A percentile compares a stretch with the other conserved stretches of the same genome.
Conservation (phyloP, 1,140 invertebrate species). For the Hyles vespertilio region DNA sequence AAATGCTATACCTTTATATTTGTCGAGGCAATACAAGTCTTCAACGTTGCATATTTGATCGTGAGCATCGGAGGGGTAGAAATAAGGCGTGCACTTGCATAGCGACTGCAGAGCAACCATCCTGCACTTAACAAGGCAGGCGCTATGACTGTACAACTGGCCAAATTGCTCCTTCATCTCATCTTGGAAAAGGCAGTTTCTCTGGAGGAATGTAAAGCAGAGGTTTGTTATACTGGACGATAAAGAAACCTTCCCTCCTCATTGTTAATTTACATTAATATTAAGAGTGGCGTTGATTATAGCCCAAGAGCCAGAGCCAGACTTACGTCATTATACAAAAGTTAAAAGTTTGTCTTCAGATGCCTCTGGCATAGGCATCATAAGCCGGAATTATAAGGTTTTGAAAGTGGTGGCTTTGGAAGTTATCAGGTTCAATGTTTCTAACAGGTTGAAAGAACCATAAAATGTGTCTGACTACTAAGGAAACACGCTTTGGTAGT, state of each 20-base stretch:
- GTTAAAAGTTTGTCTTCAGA: no score
- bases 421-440: no score
- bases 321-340: no score
- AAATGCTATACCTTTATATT: slow-evolving; percentile 59
- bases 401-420: no score
- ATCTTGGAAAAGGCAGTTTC: slow-evolving; percentile 75
- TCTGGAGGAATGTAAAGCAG: slow-evolving; percentile 35
- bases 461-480: no score
- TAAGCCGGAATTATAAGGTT: no score
- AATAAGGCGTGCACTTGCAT: slow-evolving; percentile 77
- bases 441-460: no score
- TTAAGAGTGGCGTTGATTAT: no score
- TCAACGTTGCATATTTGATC: slow-evolving; percentile 52
- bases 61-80: slow-evolving; percentile 21
- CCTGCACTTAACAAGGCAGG: slow-evolving; percentile 77
- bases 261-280: no score
- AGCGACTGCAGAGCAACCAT: slow-evolving; percentile 61
- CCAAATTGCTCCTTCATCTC: slow-evolving; percentile 52
- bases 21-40: slow-evolving; percentile 69
- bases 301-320: no score
- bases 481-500: no score
- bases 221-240: neutral
- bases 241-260: neutral
- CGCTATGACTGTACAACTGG: slow-evolving; percentile 75
- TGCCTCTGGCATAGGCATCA: no score